Evolutionary conservation across 2,113 vertebrate species (phyloP), one percentile per base, ranked within the genome.

Genomic region (Chrysochloris asiatica): DNA sequence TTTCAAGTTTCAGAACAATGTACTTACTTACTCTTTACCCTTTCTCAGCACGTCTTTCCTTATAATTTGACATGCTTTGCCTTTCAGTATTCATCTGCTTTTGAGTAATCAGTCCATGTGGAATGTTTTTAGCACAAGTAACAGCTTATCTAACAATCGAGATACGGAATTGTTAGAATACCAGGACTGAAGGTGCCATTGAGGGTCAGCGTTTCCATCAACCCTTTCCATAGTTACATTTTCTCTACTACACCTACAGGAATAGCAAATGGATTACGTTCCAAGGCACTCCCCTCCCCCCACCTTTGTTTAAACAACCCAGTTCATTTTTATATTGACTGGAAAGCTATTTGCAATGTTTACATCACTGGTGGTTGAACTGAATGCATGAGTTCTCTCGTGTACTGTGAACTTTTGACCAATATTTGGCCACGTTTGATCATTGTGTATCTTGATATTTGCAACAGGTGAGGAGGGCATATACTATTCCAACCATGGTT

Each of bases 51-150:
- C 8, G 52, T 52, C 69, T 85, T 77, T 59, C 65, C 38, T 85
- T 83, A 41, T 30, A 48, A 38, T 50, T 72, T 82, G 54, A 45
- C 77, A 61, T 50, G 19, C 19, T 11, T 38, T 59, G 22, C 21
- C 43, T 90, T 83, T 72, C 41, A 81, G 61, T 83, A 30, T 86
- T 86, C 47, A 0, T 52, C 9, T 73, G 48, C 41, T 92, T 88
- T 59, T 79, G 17, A 78, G 38, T 86, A 80, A 65, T 83, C 71
- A 43, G 43, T 47, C 16, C 13, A 9, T 33, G 7, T 41, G 45
- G 28, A 59, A 22, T 85, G 45, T 59, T 89, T 93, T 50, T 88
- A 92, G 54, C 22, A 94, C 67, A 24, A 48, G n/a, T n/a, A n/a
- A 63, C 30, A 87, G n/a, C 8, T n/a, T 88, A 17, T 43, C 7